These are phyloP conservation scores for Helostoma temminkii DNA, from an alignment of 2,797 vertebrate genomes.

Conservation along the genomic window DNA sequence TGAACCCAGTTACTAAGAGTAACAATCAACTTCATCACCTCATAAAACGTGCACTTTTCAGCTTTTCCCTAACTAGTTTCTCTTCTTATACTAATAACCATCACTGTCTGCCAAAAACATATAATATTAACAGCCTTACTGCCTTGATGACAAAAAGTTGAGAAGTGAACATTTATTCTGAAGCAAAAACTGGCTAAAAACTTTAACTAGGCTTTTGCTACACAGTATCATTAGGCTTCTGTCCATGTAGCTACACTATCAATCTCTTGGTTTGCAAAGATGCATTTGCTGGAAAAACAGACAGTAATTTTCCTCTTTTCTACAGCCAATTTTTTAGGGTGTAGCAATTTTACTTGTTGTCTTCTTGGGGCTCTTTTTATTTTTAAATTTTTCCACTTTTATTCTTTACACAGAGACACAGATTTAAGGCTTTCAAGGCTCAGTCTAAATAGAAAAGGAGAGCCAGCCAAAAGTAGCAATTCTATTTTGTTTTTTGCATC, in stretches of 20 bases:
- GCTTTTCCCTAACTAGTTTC: neutral
- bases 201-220: constrained; percentile 11
- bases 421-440: constrained; percentile 48
- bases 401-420: constrained; percentile 21
- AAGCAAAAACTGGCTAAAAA: constrained; percentile 1
- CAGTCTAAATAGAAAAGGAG: too few relatives aligned
- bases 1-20: constrained; percentile 23
- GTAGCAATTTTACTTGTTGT: constrained; percentile 32
- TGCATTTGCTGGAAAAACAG: neutral
- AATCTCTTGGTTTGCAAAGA: constrained; percentile 25
- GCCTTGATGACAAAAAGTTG: constrained; percentile 15
- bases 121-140: constrained; percentile 5
- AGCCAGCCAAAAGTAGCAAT: constrained; percentile 22
- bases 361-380: constrained; percentile 22
- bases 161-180: constrained; percentile 20
- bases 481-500: too few relatives aligned
- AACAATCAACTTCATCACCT: constrained; percentile 16
- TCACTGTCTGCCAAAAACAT: constrained; percentile 5
- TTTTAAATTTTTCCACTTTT: constrained; percentile 31
- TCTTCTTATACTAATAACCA: neutral
- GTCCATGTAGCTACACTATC: constrained; percentile 14
- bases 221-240: constrained; percentile 1
- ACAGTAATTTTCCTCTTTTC: constrained; percentile 30
- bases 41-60: neutral
- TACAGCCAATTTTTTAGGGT: constrained; percentile 10